Base-by-base conservation (phyloP, 2,797 vertebrate genomes). In the Paguma larvata region DNA sequence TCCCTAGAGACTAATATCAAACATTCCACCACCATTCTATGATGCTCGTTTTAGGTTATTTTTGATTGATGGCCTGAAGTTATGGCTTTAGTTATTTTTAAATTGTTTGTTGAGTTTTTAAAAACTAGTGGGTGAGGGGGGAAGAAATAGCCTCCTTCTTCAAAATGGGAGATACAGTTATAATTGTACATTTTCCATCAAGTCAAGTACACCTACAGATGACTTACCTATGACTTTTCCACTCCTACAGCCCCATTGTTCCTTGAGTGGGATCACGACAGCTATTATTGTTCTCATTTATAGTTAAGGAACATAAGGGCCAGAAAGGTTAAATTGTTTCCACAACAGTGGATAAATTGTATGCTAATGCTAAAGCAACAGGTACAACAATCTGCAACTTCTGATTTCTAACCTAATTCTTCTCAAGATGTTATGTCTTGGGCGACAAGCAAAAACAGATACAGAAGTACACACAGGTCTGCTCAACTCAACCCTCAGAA, bases 1-100 rank as follows among this genome's bases (percentile, higher is more conserved):
- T 98, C 98, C 98, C 97, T 91, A 78, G 97, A 98, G 98, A 98
- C 98, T 98, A 98, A 82, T 98, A 98, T 98, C 97, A 98, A 98
- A 97, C 92, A 98, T 98, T 99, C 97, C 98, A 95, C 94, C 98
- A 96, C 91, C 98, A 88, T 96, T 98, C 78, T 46, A 0, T 91
- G 90, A 73, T 91, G 87, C 96, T 98, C 2, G 0, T 95, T 97
- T 95, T 88, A 94, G 94, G 82, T 96, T 98, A 95, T 97, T 97
- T 98, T 97, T 97, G 97, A 98, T 96, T 91, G 86, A 97, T 98
- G 85, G 32, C 79, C 91, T 93, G 41, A 91, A 97, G 82, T 95
- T 95, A 95, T 59, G 72, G 48, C 96, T 97, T 97, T 53, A 80
- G 97, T 89, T 98, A 97, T 98, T 97, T 98, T 97, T 97, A 97